Evolutionary conservation across 2,797 vertebrate species (phyloP), one percentile per base, ranked within the genome.

Genomic region (Catamblyrhynchus diadema): DNA sequence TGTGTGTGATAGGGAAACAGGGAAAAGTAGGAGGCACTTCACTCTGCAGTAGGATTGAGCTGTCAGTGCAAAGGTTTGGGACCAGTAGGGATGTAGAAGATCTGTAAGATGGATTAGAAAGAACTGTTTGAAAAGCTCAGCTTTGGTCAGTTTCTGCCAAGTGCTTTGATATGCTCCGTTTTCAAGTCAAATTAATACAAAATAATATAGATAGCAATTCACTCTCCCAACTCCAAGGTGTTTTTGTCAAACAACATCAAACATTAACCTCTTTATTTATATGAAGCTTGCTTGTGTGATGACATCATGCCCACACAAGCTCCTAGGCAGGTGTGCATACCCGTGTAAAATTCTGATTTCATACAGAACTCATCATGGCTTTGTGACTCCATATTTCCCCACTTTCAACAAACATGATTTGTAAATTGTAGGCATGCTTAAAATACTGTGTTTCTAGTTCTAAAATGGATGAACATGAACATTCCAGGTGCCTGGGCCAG

Each of bases 351-450:
- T 61, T 94, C 53, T 81, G 53, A 11, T 79, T 93, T 87, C 35
- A 47, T 37, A 23, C 7, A 64, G 51, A 91, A 86, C 33, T 69
- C 8, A 5, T 60, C 66, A 47, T 79, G 30, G 14, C 70, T 95
- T 90, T 85, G 37, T 96, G 78, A 85, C 51, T 86, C 80, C 32
- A 0, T 72, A 35, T 65, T 82, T 84, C 56, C 85, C 16, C 62
- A 39, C 35, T 86, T 96, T 94, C 81, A 86, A 7, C 56, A 88
- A 91, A 80, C 44, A 89, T n/a, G n/a, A n/a, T 72, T 62, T 89
- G 9, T 74, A 73, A 95, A 91, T 94, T 81, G 59, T 19, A 88
- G 54, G 25, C 61, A 35, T 79, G 54, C 73, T 89, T 94, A 59
- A 94, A 94, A 91, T 84, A 78, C 37, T n/a, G 12, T 15, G 7